phyloP scores from a whole-genome alignment of 2,797 vertebrate species.

The Propithecus perrieri region DNA sequence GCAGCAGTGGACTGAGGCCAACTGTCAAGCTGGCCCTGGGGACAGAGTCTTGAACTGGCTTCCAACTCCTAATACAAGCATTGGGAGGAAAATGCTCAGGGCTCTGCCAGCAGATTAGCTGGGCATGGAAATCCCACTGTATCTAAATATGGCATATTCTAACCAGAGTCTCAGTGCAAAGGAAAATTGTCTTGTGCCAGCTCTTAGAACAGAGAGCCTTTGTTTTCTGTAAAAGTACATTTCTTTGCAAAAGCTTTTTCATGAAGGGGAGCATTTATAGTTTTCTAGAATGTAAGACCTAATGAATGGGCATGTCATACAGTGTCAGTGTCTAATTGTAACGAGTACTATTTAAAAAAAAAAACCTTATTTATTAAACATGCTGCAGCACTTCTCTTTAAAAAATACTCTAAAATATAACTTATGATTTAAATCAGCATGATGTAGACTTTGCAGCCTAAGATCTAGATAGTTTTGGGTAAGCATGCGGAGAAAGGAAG shows the following conservation, averaged over 20 bases:
- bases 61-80: constrained; percentile 58
- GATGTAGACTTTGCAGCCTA: neutral
- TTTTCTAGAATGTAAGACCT: constrained; percentile 32
- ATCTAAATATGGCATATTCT: constrained; percentile 54
- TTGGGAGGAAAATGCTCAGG: constrained; percentile 33
- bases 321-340: neutral
- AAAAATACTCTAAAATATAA: neutral
- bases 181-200: constrained; percentile 36
- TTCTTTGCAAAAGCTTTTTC: neutral
- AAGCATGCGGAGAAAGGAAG: neutral
- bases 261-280: constrained; percentile 54
- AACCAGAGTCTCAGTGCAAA: constrained; percentile 5
- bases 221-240: constrained; percentile 51
- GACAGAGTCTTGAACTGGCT: constrained; percentile 19
- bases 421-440: neutral
- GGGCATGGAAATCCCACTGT: neutral
- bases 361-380: neutral
- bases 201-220: constrained; percentile 51
- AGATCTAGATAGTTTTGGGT: neutral
- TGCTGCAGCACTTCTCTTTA: neutral
- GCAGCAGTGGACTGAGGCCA: constrained; percentile 14
- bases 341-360: neutral
- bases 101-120: constrained; percentile 53
- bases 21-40: neutral
- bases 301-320: constrained; percentile 50